Conservation (phyloP, 2,888 invertebrate genomes). For the Melinaea menophilus region DNA sequence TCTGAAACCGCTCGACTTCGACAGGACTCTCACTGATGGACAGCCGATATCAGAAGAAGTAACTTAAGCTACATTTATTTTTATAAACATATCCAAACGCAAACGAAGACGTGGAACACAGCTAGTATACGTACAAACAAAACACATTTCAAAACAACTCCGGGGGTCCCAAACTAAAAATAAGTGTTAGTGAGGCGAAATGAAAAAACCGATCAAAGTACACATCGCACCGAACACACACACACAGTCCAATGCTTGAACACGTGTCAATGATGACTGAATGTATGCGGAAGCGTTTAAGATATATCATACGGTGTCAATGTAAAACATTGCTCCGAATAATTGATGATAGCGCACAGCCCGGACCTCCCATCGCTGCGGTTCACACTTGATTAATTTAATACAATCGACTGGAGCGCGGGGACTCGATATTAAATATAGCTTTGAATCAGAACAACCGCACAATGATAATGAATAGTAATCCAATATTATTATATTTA, state of each 20-base stretch:
- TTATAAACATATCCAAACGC: no score
- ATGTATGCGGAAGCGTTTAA: conserved; percentile 48
- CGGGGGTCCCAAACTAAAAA: conserved; percentile 62
- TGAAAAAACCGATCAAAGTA: conserved; percentile 44
- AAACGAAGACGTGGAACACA: no score
- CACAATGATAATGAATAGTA: no score
- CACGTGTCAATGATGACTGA: conserved; percentile 41
- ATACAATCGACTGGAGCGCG: no score
- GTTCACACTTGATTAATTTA: conserved; percentile 17
- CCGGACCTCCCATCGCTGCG: conserved; percentile 26
- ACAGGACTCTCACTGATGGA: no score
- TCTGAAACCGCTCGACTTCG: no score
- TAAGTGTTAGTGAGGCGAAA: conserved; percentile 49
- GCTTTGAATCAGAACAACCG: no score
- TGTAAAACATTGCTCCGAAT: conserved; percentile 28
- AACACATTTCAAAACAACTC: conserved; percentile 42
- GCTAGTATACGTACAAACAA: background rate
- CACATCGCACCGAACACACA: conserved; percentile 60
- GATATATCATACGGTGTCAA: conserved; percentile 27
- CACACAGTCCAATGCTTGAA: conserved; percentile 46
- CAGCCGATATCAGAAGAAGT: no score
- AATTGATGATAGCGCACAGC: conserved; percentile 24
- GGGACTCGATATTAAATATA: background rate
- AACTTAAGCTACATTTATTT: no score
- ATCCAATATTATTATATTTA: background rate